phyloP scores from a whole-genome alignment of 2,797 vertebrate genomes.

The Setipinna tenuifilis region DNA sequence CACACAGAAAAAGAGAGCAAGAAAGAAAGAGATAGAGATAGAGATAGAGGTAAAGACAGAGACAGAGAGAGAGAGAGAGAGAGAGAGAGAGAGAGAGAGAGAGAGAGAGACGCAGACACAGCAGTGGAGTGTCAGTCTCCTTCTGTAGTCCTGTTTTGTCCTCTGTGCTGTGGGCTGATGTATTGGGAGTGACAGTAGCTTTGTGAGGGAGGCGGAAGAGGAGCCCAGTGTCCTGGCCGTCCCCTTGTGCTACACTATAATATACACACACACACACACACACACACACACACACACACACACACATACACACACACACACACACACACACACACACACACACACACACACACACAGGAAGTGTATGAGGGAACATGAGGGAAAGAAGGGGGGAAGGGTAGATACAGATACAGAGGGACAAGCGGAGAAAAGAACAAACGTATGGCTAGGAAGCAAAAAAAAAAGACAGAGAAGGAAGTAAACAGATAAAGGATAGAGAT shows the following conservation, averaged over 20 bases:
- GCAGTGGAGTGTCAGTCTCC: conserved; percentile 42
- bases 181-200: conserved; percentile 50
- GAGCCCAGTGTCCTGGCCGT: conserved; percentile 45
- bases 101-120: conserved; percentile 20
- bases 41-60: neutral
- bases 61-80: neutral
- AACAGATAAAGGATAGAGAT: too few relatives aligned
- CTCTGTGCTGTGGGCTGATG: conserved; percentile 43
- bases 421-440: neutral
- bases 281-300: neutral
- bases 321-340: neutral
- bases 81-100: conserved; percentile 18
- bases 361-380: conserved; percentile 17
- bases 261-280: neutral
- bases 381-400: neutral
- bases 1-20: neutral
- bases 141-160: conserved; percentile 31
- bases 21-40: neutral
- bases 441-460: neutral
- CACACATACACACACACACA: neutral
- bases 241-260: conserved; percentile 33
- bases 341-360: neutral
- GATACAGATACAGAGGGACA: neutral
- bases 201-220: conserved; percentile 48
- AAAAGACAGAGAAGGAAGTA: neutral